Base-by-base conservation (phyloP, 2,888 invertebrate genomes). In the Coleophora deauratella region DNA sequence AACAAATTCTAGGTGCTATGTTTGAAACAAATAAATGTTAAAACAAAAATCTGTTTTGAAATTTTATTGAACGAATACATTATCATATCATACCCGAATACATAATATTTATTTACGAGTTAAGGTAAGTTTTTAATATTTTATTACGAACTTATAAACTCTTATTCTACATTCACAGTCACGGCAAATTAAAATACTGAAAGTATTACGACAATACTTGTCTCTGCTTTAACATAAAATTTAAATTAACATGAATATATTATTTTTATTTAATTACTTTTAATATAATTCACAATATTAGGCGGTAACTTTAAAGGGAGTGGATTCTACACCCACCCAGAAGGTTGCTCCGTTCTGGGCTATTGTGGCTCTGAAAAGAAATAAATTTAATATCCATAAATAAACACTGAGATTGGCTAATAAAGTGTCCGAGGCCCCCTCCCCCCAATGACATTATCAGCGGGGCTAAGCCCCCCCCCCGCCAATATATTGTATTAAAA, bases 251-350 rank as follows among this genome's bases (percentile, higher is more conserved):
- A 31, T 10, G 9, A 4, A 31, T 10, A 7, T 11, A 31, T 31
- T 21, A 3, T 21, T 21, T 21, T 21, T 21, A 21, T 21, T 21
- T 4, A 31, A 31, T n/a, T 28, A 31, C 27, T 11, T 35, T 28
- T 33, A n/a, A 10, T 2, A 28, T 9, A 28, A 31, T 4, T 31
- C 1, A 31, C 10, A 31, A 9, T 44, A 37, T 54, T 56, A 64
- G 42, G 59, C 49, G 33, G 51, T 59, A n/a, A 91, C 88, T 69
- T 86, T 86, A 42, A 91, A 76, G 35, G 87, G 87, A 40, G 87
- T 88, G 28, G 89, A 88, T 61, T 90, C 88, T 38, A 91, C 87
- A 35, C 87, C 88, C 3, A 90, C 91, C 93, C 93, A 93, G 78
- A 90, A 93, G 10, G 88, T 87, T 6, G 87, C 90, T n/a, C 91